These are phyloP conservation scores for Oligia latruncula DNA, from an alignment of 2,888 invertebrate species.

Conservation along the genomic window DNA sequence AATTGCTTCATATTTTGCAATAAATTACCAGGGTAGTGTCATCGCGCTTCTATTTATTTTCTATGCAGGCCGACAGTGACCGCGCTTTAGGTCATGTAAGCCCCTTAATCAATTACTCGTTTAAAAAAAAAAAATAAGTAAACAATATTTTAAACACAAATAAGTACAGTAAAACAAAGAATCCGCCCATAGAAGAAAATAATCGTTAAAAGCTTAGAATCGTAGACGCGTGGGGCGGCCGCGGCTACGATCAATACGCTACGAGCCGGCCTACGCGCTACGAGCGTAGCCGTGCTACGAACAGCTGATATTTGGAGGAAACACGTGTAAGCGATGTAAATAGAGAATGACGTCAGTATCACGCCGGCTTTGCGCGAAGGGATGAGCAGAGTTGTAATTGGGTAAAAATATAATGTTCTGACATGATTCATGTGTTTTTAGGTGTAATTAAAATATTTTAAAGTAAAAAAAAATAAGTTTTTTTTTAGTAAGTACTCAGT, in stretches of 20 bases:
- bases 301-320: slow-evolving; percentile 53
- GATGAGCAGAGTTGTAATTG: neutral
- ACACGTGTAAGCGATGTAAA: slow-evolving; percentile 46
- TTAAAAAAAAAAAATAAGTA: neutral
- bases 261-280: slow-evolving; percentile 65
- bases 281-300: slow-evolving; percentile 68
- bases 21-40: too few relatives aligned
- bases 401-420: neutral
- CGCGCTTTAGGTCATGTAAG: too few relatives aligned
- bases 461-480: neutral
- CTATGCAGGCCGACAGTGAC: too few relatives aligned
- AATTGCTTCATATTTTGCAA: too few relatives aligned
- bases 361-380: neutral
- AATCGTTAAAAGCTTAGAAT: slow-evolving; percentile 61
- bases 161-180: neutral
- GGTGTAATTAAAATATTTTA: too few relatives aligned
- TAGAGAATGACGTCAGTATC: neutral
- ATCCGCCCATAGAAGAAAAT: slow-evolving; percentile 28
- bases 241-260: slow-evolving; percentile 69
- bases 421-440: neutral
- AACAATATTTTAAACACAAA: neutral
- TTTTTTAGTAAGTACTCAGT: neutral
- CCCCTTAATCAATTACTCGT: neutral
- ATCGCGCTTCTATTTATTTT: too few relatives aligned
- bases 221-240: slow-evolving; percentile 56